Conservation (phyloP, 2,888 invertebrate genomes). For the Ferrisia virgata region DNA sequence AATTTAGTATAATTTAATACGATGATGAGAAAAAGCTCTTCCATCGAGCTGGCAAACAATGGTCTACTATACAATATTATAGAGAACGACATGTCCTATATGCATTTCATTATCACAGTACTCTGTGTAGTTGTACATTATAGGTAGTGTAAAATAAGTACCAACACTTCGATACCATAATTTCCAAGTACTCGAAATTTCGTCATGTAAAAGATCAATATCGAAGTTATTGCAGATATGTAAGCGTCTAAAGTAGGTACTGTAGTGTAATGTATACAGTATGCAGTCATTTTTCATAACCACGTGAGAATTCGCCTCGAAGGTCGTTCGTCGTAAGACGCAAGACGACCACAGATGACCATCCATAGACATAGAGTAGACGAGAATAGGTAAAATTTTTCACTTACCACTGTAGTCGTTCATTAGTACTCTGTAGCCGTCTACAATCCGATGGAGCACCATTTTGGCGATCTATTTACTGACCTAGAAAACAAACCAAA, state of each 20-base stretch:
- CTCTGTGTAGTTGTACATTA: no score
- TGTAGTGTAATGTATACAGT: no score
- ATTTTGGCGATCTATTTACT: conserved; percentile 25
- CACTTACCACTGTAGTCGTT: conserved; percentile 48
- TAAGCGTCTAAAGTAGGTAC: no score
- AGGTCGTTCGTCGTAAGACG: neutral
- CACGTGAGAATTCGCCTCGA: neutral
- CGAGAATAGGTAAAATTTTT: no score
- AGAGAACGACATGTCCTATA: neutral
- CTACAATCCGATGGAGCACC: conserved; percentile 30
- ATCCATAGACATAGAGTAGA: no score
- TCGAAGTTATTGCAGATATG: conserved; percentile 2
- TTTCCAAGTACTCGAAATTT: neutral
- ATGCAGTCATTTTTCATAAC: conserved; percentile 15
- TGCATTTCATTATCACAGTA: neutral
- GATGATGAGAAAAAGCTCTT: neutral
- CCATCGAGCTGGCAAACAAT: no score
- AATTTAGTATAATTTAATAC: neutral
- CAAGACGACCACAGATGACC: no score
- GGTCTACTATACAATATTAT: no score
- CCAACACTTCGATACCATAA: neutral
- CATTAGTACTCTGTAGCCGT: conserved; percentile 44
- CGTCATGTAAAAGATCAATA: conserved; percentile 1
- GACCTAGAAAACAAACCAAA: neutral
- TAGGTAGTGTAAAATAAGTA: no score